Evolutionary conservation across 2,888 invertebrate species (phyloP).

Genomic region (Panzeria rudis): DNA sequence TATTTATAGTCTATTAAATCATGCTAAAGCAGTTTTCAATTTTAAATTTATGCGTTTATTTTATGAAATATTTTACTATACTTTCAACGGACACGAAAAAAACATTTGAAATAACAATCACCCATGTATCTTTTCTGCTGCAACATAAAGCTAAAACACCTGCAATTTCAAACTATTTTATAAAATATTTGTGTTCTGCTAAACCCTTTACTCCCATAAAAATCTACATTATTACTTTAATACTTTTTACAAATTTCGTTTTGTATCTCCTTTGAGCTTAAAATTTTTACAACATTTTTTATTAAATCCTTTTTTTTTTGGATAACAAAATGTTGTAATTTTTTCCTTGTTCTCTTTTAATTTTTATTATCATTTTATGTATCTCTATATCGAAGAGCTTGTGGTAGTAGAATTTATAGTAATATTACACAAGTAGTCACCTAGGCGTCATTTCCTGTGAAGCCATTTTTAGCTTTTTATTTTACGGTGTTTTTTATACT

Average conservation of each 20-base stretch:
- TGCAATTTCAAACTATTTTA: too few relatives aligned
- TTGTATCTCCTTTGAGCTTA: constrained; percentile 6
- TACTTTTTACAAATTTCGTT: background rate
- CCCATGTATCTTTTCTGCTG: too few relatives aligned
- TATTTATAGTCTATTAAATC: too few relatives aligned
- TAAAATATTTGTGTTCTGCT: background rate
- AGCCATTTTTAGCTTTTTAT: constrained; percentile 29
- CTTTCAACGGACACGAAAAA: too few relatives aligned
- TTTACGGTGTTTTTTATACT: constrained; percentile 11
- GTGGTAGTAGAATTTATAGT: background rate
- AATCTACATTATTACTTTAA: background rate
- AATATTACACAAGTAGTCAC: constrained; percentile 43
- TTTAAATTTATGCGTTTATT: too few relatives aligned
- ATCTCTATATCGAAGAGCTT: background rate
- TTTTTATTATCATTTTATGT: constrained; percentile 17
- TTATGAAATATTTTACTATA: too few relatives aligned
- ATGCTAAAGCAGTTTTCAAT: too few relatives aligned
- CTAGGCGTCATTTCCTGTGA: constrained; percentile 65
- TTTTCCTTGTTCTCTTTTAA: background rate
- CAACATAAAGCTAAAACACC: constrained; percentile 1
- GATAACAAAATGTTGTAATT: background rate
- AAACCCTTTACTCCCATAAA: background rate
- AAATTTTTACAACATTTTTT: constrained; percentile 5
- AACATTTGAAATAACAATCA: too few relatives aligned
- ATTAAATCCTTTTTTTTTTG: background rate